Conservation (phyloP, 2,888 invertebrate species). For the Amphipoea lucens region DNA sequence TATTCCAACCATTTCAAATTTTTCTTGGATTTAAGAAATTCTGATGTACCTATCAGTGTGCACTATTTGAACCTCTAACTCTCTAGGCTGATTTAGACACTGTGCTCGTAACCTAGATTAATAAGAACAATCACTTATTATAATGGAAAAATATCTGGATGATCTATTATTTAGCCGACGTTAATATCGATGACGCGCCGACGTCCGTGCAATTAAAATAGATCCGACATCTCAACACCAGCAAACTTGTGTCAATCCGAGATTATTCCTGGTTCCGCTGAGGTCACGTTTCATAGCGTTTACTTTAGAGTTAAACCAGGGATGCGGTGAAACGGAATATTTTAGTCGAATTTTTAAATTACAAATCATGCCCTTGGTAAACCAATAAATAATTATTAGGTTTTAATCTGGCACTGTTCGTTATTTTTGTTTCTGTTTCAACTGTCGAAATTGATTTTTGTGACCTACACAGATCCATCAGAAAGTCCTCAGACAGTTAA, state of each 20-base stretch:
- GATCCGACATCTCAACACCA: conserved; percentile 72
- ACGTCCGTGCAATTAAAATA: conserved; percentile 77
- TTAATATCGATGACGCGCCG: conserved; percentile 73
- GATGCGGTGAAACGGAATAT: conserved; percentile 41
- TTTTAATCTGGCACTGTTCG: background rate
- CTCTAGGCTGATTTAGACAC: background rate
- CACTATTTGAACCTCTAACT: background rate
- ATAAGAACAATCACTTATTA: conserved; percentile 38
- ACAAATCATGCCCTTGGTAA: background rate
- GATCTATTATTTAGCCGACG: conserved; percentile 70
- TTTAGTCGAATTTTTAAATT: conserved; percentile 7
- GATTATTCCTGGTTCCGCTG: conserved; percentile 72
- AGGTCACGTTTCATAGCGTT: conserved; percentile 69
- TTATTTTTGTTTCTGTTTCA: background rate
- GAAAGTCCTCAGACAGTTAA: no score
- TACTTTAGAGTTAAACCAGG: conserved; percentile 36
- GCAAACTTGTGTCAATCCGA: conserved; percentile 75
- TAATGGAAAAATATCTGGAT: conserved; percentile 46
- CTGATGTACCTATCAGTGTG: background rate
- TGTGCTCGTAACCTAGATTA: conserved; percentile 6
- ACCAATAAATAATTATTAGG: background rate
- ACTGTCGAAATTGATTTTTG: background rate
- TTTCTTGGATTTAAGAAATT: background rate
- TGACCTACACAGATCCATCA: background rate
- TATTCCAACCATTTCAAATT: background rate